Evolutionary conservation across 2,797 vertebrate species (phyloP), one percentile per base, ranked within the genome.

Genomic region (Rhinophrynus dorsalis): DNA sequence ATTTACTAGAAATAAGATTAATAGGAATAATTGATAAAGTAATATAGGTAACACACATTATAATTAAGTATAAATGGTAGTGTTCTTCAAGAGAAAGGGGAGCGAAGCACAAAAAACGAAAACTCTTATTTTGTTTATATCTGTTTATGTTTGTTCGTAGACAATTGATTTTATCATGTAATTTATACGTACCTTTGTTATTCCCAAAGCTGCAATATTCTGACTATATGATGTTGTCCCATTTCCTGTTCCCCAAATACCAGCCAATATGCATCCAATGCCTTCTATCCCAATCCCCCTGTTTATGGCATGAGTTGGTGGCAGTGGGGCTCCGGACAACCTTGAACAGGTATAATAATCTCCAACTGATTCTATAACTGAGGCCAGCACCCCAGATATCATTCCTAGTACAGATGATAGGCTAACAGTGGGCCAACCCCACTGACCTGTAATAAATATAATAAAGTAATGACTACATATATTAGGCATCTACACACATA

Each of bases 141-240:
- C n/a, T n/a, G n/a, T n/a, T n/a, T n/a, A n/a, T n/a, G n/a, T n/a
- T n/a, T n/a, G n/a, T n/a, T n/a, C n/a, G n/a, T n/a, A n/a, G n/a
- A n/a, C n/a, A n/a, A n/a, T n/a, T n/a, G n/a, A n/a, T n/a, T n/a
- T n/a, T n/a, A n/a, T n/a, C n/a, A n/a, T n/a, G n/a, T n/a, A n/a
- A 13, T 38, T 38, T 38, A 13, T 3, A 11, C 2, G 15, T 76
- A 93, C 91, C 90, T 91, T 92, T 12, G 91, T 92, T 8, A 93
- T 92, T 15, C 91, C 90, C 0, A 93, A 85, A 2, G 90, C 90
- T 1, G 90, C 91, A 2, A 93, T 90, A 79, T 93, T 93, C 73
- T 93, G 90, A 51, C 91, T 93, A 76, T 91, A 92, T 24, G 91
- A 93, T 0, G 91, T 93, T 45, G 91, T 93, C 6, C 89, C 91